These are phyloP conservation scores for Campoletis sonorensis DNA, from an alignment of 1,140 invertebrate species.

Conservation along the genomic window DNA sequence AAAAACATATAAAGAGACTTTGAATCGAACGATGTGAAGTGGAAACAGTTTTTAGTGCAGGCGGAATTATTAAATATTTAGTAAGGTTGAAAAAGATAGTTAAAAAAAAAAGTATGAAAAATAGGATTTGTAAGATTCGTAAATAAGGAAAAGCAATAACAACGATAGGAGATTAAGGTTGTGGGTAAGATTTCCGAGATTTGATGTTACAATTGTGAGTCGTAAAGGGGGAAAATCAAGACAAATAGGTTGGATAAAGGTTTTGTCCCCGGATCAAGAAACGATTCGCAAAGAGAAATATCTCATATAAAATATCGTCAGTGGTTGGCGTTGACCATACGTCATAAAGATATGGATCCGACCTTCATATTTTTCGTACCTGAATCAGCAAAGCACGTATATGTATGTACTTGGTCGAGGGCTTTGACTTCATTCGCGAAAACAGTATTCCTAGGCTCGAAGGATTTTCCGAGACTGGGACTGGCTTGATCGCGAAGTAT, in stretches of 20 bases:
- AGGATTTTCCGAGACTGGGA: not conserved
- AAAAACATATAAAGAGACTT: too few species aligned
- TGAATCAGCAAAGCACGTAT: conserved; percentile 10
- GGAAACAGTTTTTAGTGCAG: too few species aligned
- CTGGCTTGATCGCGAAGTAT: not conserved
- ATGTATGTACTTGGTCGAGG: not conserved
- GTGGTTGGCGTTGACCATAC: not conserved
- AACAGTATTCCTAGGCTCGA: not conserved
- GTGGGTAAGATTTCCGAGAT: not conserved
- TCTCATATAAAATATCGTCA: conserved; percentile 1
- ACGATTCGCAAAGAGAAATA: conserved; percentile 2
- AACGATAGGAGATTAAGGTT: not conserved
- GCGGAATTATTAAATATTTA: too few species aligned
- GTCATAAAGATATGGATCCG: not conserved
- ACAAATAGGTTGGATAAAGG: not conserved
- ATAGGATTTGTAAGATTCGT: not conserved
- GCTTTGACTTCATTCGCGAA: not conserved
- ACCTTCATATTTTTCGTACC: not conserved
- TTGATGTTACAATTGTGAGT: not conserved
- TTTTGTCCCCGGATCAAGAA: not conserved
- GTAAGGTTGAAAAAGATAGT: too few species aligned
- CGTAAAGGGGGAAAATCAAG: not conserved
- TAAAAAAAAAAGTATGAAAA: too few species aligned
- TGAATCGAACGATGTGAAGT: too few species aligned
- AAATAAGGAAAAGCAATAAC: not conserved